These are phyloP conservation scores for Pollenia angustigena DNA, from an alignment of 2,888 invertebrate genomes.

Conservation along the genomic window DNA sequence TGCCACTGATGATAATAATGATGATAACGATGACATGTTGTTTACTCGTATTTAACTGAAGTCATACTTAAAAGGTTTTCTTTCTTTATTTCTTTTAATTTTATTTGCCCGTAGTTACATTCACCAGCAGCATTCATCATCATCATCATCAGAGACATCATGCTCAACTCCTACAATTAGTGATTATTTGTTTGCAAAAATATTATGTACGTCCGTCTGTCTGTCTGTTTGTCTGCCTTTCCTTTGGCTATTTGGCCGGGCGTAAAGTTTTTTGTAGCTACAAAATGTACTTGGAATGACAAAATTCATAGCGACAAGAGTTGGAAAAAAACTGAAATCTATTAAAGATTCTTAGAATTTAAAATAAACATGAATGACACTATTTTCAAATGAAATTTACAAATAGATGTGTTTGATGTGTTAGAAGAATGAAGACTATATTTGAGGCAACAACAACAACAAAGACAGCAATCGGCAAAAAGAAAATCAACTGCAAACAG, in stretches of 20 bases:
- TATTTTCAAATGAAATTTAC: slow-evolving; percentile 74
- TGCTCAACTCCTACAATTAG: slow-evolving; percentile 70
- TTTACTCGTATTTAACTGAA: slow-evolving; percentile 54
- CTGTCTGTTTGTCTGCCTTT: slow-evolving; percentile 8
- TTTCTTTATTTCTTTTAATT: slow-evolving; percentile 33
- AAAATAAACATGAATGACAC: slow-evolving; percentile 74
- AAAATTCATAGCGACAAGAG: slow-evolving; percentile 31
- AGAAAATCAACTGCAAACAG: slow-evolving; percentile 10
- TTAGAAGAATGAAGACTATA: slow-evolving; percentile 54
- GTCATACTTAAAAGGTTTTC: slow-evolving; percentile 60
- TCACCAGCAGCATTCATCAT: slow-evolving; percentile 1
- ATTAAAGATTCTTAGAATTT: slow-evolving; percentile 73
- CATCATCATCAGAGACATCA: slow-evolving; percentile 39
- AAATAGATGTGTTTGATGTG: slow-evolving; percentile 68
- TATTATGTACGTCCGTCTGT: slow-evolving; percentile 22
- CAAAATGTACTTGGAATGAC: slow-evolving; percentile 43
- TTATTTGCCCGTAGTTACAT: slow-evolving; percentile 37
- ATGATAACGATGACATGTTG: slow-evolving; percentile 47
- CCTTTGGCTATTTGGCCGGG: not conserved
- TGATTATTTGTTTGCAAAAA: slow-evolving; percentile 71
- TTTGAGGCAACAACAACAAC: slow-evolving; percentile 24
- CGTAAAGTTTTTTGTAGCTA: slow-evolving; percentile 6
- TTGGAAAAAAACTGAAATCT: slow-evolving; percentile 58
- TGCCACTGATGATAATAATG: slow-evolving; percentile 6
- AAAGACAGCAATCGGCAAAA: slow-evolving; percentile 15